phyloP scores from a whole-genome alignment of 2,888 invertebrate species.

The Plusia festucae region DNA sequence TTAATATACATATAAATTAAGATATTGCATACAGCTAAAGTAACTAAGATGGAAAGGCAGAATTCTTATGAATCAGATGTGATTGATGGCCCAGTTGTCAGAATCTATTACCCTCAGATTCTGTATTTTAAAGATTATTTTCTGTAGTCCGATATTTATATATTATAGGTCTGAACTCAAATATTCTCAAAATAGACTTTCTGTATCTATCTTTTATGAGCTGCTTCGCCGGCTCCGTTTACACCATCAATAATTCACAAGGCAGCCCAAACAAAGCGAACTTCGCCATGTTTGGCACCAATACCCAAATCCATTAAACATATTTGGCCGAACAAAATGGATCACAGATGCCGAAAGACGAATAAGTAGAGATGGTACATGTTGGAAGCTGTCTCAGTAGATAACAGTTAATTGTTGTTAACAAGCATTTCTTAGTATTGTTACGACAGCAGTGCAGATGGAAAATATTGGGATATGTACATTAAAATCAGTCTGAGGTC shows the following conservation, averaged over 20 bases:
- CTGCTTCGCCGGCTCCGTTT: neutral
- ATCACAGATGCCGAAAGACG: constrained; percentile 15
- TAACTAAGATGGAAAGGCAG: neutral
- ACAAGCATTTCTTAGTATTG: neutral
- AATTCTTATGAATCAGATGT: neutral
- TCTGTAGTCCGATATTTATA: neutral
- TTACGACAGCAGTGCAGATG: neutral
- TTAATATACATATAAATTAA: neutral
- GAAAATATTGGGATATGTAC: neutral
- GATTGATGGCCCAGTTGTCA: neutral
- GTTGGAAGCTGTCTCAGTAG: constrained; percentile 20
- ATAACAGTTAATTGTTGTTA: constrained; percentile 11
- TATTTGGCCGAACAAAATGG: constrained; percentile 36
- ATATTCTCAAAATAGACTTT: neutral
- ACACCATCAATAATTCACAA: constrained; percentile 51
- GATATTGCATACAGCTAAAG: neutral
- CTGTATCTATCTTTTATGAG: constrained; percentile 11
- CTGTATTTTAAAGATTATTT: neutral
- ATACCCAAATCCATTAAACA: constrained; percentile 43
- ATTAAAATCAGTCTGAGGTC: neutral
- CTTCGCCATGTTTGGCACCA: constrained; percentile 41
- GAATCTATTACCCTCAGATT: neutral
- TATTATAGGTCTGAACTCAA: neutral
- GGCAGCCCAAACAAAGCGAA: constrained; percentile 32
- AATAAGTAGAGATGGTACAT: constrained; percentile 29